Base-by-base conservation (phyloP, 2,888 invertebrate genomes). In the Helicoverpa assulta region DNA sequence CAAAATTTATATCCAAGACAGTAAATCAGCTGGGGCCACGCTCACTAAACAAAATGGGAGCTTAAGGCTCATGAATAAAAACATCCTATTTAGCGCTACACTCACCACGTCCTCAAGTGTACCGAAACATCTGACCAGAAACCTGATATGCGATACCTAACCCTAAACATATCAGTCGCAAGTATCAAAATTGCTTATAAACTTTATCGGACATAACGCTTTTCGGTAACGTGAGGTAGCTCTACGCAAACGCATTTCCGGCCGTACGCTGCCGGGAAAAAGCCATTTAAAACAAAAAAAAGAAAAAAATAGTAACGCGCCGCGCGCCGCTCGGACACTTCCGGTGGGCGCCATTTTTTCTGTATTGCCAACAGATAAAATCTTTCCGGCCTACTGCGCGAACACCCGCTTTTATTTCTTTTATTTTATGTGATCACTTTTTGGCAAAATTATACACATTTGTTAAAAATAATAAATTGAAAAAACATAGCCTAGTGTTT, bases 291-390 rank as follows among this genome's bases (percentile, higher is more conserved):
- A 95, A 95, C 95, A 95, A 95, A 95, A 80, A 95, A 95, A 93
- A 85, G 89, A 91, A 94, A 74, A 94, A 95, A 95, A 94, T 94
- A 92, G 95, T 95, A 94, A 93, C 94, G 93, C 92, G 94, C 94
- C 90, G 93, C 92, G 92, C 94, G 93, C 93, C 92, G 94, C 92
- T 95, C 94, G 95, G 95, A 95, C 95, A 95, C 95, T 95, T 95
- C 95, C 95, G 95, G 95, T 95, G 95, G 95, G 93, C 95, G 95
- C 95, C 94, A 95, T 95, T 95, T 95, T 95, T 95, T 95, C 95
- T 95, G 94, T 95, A 95, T 95, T 95, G 95, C 94, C 93, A 95
- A 94, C 95, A 94, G 95, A 95, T 95, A 95, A 95, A 95, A 95
- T 95, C 95, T 95, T 95, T 95, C 95, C 95, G 93, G 92, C 93